Percentiles rank a stretch among this genome's conserved stretches.
These are phyloP conservation scores for Tetropium fuscum DNA, from an alignment of 2,888 invertebrate species.

Conservation along the genomic window DNA sequence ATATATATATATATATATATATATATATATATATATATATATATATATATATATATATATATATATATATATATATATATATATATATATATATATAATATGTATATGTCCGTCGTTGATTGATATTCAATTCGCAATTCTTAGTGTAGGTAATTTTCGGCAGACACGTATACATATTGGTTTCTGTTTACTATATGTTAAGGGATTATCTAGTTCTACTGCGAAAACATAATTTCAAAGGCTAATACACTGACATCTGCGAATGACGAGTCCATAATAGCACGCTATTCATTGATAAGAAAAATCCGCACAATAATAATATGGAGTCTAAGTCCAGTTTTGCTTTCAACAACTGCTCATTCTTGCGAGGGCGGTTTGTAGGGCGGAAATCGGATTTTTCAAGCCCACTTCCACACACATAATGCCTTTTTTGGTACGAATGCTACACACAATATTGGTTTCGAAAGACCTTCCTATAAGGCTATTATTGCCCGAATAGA, in stretches of 20 bases:
- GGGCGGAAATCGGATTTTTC: conserved; percentile 66
- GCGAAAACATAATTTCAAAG: neutral
- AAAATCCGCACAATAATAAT: conserved; percentile 39
- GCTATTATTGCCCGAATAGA: conserved; percentile 46
- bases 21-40: no score
- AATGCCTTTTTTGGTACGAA: conserved; percentile 54
- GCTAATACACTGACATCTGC: conserved; percentile 29
- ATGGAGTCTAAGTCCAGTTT: conserved; percentile 42
- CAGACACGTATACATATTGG: no score
- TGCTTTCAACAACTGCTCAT: conserved; percentile 50
- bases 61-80: no score
- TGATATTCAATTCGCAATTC: no score
- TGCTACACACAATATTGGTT: conserved; percentile 58
- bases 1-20: no score
- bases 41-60: no score
- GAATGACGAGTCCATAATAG: conserved; percentile 44
- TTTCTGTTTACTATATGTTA: no score
- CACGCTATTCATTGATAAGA: conserved; percentile 42
- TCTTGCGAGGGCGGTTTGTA: conserved; percentile 62
- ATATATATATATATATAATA: no score
- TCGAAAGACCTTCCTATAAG: conserved; percentile 52
- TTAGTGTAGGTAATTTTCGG: no score
- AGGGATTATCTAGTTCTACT: no score
- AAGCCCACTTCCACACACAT: conserved; percentile 66
- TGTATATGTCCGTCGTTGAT: no score